Conservation (phyloP, 2,797 vertebrate genomes). For the Hydrolagus colliei region DNA sequence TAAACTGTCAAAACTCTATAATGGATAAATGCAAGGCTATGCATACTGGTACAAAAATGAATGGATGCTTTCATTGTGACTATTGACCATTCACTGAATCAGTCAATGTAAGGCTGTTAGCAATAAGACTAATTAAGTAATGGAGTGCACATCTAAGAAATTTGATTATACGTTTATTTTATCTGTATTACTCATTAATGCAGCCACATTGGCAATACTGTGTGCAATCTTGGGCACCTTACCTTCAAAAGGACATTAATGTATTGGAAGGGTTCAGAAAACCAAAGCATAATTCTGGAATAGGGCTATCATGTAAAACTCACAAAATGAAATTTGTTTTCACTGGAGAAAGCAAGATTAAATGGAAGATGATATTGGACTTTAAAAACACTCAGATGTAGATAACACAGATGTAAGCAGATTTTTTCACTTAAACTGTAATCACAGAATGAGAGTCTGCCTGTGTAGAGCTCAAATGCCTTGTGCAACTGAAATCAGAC, state of each 20-base stretch:
- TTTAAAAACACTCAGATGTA: background rate
- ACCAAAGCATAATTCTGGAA: background rate
- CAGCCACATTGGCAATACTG: background rate
- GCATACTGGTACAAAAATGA: background rate
- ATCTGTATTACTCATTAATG: constrained; percentile 6
- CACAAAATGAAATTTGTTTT: background rate
- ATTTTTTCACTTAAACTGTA: constrained; percentile 21
- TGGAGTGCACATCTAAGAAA: background rate
- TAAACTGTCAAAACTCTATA: background rate
- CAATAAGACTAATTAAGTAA: constrained; percentile 6
- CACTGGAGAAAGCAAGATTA: background rate
- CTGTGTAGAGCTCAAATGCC: background rate
- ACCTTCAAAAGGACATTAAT: background rate
- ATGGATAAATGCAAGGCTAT: background rate
- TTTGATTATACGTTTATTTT: constrained; percentile 9
- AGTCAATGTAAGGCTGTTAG: constrained; percentile 9
- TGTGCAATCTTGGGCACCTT: background rate
- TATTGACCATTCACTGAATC: background rate
- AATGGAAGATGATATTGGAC: background rate
- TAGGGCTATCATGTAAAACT: background rate
- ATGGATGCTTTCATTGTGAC: background rate
- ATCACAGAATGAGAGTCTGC: background rate
- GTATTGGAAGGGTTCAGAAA: background rate
- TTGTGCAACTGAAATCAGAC: background rate
- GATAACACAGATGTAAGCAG: background rate